Evolutionary conservation across 2,888 invertebrate species (phyloP).

Genomic region (Mythimna vitellina): DNA sequence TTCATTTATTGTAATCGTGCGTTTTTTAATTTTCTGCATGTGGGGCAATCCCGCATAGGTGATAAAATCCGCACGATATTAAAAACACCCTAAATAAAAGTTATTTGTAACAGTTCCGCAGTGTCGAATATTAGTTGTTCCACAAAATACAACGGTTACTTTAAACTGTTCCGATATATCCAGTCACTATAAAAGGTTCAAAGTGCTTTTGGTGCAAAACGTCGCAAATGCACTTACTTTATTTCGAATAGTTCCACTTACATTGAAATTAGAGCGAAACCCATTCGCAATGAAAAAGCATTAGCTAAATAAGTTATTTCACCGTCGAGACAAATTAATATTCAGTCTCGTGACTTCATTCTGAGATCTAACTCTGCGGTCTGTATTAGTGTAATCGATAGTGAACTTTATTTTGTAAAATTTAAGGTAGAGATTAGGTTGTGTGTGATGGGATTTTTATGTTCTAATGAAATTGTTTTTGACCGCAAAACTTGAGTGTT

Average conservation of each 20-base stretch:
- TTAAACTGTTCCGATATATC: not conserved
- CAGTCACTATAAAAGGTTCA: not conserved
- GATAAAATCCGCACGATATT: too few relatives aligned
- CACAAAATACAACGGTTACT: not conserved
- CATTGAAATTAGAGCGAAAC: constrained; percentile 11
- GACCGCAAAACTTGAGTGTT: constrained; percentile 11
- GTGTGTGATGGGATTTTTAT: constrained; percentile 12
- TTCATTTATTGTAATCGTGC: too few relatives aligned
- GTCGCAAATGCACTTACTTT: too few relatives aligned
- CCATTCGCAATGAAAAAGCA: constrained; percentile 7
- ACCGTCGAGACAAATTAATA: constrained; percentile 41
- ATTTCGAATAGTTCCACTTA: not conserved
- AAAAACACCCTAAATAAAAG: not conserved
- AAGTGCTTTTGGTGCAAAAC: not conserved
- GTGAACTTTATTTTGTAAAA: accelerated
- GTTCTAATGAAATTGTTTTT: constrained; percentile 30
- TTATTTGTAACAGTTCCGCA: not conserved
- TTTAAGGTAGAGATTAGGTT: constrained; percentile 10
- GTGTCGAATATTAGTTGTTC: not conserved
- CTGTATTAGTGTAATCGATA: constrained; percentile 5
- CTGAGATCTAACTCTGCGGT: constrained; percentile 17
- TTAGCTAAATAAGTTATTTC: constrained; percentile 34
- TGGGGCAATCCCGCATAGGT: too few relatives aligned
- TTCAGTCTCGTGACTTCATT: constrained; percentile 22
- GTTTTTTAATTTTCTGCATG: too few relatives aligned